Evolutionary conservation across 1,140 invertebrate genomes (phyloP), one percentile per base, ranked within the genome.

Genomic region (Drosophila parabipectinata): DNA sequence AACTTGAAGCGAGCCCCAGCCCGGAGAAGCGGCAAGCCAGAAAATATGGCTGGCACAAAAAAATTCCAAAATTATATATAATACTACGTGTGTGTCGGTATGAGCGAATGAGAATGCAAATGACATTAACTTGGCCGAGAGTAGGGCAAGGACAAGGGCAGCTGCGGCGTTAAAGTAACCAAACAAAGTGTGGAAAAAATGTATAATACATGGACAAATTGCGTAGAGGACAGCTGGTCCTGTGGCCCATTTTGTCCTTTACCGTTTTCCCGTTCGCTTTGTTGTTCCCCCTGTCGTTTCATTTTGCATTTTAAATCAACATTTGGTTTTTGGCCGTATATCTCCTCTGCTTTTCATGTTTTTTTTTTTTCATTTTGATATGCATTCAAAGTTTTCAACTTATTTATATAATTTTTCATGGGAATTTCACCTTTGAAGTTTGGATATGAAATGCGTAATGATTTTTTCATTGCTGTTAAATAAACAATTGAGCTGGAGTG

Each of bases 401-500:
- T 81, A 74, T 66, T 75, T 60, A 68, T 61, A 72, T 48, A 60
- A 60, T 72, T 72, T 75, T 85, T 66, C 57, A 87, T 75, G 81
- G 34, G 69, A 87, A 78, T 67, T 81, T 64, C 74, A 82, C 60
- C 78, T 85, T 87, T 85, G 82, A 85, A 85, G 81, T 71, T 71
- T 52, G 53, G 56, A 73, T 81, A 69, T 64, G 59, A 85, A 81
- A 85, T 85, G 71, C 68, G 73, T 87, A 85, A 85, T 85, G 82
- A 87, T 82, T 87, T 87, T 85, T 85, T 85, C 64, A 85, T 85
- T 61, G 74, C 81, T 85, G 68, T 85, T 85, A 85, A 85, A 78
- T 81, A 85, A 87, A 85, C 74, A 87, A 87, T 85, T 75, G 69
- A 41, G 61, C 15, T n/a, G 44, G 44, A 47, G 44, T 47, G 51